Evolutionary conservation across 1,140 invertebrate species (phyloP).

Genomic region (Sarcophaga peregrina): DNA sequence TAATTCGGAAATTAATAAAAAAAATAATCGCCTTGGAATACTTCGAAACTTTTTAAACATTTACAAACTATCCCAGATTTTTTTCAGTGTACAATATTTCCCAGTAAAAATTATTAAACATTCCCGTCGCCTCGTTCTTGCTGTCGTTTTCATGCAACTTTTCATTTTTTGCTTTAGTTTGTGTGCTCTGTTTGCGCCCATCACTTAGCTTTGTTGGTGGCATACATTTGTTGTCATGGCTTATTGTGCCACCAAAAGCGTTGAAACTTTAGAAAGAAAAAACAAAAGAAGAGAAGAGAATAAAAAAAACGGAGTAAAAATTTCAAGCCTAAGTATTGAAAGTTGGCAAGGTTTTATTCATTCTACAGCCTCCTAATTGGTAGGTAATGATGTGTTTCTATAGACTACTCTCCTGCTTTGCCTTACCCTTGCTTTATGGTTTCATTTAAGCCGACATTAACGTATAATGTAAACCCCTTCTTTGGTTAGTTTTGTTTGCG

Average conservation of each 20-base stretch:
- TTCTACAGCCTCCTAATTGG: constrained; percentile 56
- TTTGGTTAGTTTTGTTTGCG: not conserved
- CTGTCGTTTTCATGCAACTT: not conserved
- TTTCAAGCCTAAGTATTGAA: not conserved
- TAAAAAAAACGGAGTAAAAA: not conserved
- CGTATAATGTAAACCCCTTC: constrained; percentile 12
- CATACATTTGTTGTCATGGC: not conserved
- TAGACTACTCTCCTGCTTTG: constrained; percentile 45
- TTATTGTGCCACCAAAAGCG: constrained; percentile 32
- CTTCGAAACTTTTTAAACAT: too few species aligned
- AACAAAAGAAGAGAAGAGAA: not conserved
- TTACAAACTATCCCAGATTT: too few species aligned
- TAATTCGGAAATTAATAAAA: too few species aligned
- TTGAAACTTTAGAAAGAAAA: not conserved
- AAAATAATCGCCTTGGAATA: too few species aligned
- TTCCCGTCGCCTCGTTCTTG: not conserved
- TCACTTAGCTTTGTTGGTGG: constrained; percentile 14
- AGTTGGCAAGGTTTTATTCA: constrained; percentile 26
- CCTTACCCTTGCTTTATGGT: constrained; percentile 20
- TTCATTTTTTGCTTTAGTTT: not conserved
- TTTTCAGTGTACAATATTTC: not conserved
- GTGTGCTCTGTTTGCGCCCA: not conserved
- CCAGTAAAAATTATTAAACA: not conserved
- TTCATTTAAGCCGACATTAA: not conserved
- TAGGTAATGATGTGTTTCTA: constrained; percentile 66